Conservation (phyloP, 1,140 invertebrate genomes). For the Drosophila malerkotliana region DNA sequence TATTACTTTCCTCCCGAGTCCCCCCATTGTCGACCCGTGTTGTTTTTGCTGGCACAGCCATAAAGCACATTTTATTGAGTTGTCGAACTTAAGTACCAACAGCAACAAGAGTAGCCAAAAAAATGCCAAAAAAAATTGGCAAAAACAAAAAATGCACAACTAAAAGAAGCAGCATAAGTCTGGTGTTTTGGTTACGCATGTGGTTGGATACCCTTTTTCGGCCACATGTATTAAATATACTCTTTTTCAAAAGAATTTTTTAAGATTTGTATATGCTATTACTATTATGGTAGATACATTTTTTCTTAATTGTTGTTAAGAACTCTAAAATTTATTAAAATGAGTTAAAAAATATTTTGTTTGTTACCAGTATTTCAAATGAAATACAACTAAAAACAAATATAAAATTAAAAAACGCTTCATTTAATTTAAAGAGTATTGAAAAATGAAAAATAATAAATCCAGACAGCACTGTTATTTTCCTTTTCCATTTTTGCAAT, state of each 20-base stretch:
- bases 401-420: too few relatives aligned
- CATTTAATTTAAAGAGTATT: conserved; percentile 5
- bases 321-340: too few relatives aligned
- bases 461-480: neutral
- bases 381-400: neutral
- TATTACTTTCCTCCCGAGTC: conserved; percentile 41
- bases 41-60: conserved; percentile 53
- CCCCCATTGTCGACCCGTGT: conserved; percentile 20
- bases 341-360: neutral
- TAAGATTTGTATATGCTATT: neutral
- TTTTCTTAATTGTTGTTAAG: too few relatives aligned
- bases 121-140: neutral
- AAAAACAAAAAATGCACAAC: conserved; percentile 21
- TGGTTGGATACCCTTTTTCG: conserved; percentile 15
- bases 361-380: neutral
- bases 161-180: conserved; percentile 35
- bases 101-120: conserved; percentile 37
- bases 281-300: too few relatives aligned
- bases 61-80: conserved; percentile 84
- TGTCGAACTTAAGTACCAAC: conserved; percentile 82
- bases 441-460: neutral
- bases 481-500: conserved; percentile 35
- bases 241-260: neutral
- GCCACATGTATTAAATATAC: too few relatives aligned
- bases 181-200: conserved; percentile 40